Conservation (phyloP, 2,888 invertebrate species). For the Sclerodermus sp. region DNA sequence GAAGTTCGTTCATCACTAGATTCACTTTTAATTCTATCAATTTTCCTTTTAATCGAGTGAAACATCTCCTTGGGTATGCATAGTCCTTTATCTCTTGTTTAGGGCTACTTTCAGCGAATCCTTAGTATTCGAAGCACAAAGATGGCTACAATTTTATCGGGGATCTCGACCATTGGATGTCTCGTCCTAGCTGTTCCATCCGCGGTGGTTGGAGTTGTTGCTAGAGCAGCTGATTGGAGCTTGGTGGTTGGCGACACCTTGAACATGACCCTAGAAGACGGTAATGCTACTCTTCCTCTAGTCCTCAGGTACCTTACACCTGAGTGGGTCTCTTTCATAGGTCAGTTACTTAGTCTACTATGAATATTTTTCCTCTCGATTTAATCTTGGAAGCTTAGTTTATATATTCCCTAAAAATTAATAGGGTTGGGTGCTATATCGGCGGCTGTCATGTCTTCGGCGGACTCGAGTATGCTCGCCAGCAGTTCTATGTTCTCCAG, state of each 20-base stretch:
- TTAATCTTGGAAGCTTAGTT: too few species aligned
- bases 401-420: neutral
- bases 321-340: slow-evolving; percentile 66
- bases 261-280: slow-evolving; percentile 54
- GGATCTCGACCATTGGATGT: slow-evolving; percentile 68
- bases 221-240: slow-evolving; percentile 64
- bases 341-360: slow-evolving; percentile 26
- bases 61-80: too few species aligned
- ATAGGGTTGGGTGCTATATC: slow-evolving; percentile 71
- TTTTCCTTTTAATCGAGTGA: too few species aligned
- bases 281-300: slow-evolving; percentile 64
- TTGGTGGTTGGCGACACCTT: slow-evolving; percentile 45
- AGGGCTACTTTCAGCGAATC: slow-evolving; percentile 72
- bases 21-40: too few species aligned
- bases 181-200: slow-evolving; percentile 68
- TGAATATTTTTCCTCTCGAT: neutral
- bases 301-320: slow-evolving; percentile 64
- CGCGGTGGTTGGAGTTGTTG: slow-evolving; percentile 68
- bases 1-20: too few species aligned
- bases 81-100: too few species aligned
- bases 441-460: slow-evolving; percentile 77
- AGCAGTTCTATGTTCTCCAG: slow-evolving; percentile 74
- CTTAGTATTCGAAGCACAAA: slow-evolving; percentile 66
- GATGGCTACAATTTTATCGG: slow-evolving; percentile 67
- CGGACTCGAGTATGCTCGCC: slow-evolving; percentile 72